Evolutionary conservation across 2,113 vertebrate species (phyloP).

Genomic region (Paralichthys olivaceus): DNA sequence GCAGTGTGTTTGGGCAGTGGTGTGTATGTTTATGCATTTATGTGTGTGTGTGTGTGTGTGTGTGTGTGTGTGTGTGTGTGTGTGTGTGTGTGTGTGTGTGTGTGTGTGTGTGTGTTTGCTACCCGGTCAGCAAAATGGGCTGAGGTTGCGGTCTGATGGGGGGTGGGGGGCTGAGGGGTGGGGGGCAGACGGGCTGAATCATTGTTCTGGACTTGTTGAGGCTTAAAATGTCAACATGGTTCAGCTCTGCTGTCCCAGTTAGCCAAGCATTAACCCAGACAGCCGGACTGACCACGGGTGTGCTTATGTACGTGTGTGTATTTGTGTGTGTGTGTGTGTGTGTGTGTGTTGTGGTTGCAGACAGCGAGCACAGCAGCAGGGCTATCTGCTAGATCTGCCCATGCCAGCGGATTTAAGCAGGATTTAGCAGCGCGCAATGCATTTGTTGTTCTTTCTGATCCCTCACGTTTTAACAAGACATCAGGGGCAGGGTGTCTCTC

Average conservation of each 20-base stretch:
- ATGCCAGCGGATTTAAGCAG: constrained; percentile 81
- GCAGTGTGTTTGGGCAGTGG: constrained; percentile 62
- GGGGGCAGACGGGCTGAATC: constrained; percentile 73
- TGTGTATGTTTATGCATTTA: constrained; percentile 56
- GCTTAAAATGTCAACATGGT: constrained; percentile 83
- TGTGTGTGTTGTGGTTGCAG: constrained; percentile 63
- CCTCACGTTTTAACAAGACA: constrained; percentile 80
- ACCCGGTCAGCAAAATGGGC: constrained; percentile 70
- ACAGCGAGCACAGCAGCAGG: constrained; percentile 77
- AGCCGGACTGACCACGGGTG: constrained; percentile 79
- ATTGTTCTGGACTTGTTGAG: constrained; percentile 82
- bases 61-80: constrained; percentile 38
- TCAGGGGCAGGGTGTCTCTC: constrained; percentile 63
- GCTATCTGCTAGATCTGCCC: constrained; percentile 82
- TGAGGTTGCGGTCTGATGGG: constrained; percentile 74
- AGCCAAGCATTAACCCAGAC: constrained; percentile 83
- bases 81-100: constrained; percentile 45
- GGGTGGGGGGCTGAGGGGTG: constrained; percentile 29
- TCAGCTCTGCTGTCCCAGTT: constrained; percentile 82
- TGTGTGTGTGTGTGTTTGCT: constrained; percentile 41
- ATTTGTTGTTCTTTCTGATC: constrained; percentile 82
- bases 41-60: constrained; percentile 43
- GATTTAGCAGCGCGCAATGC: constrained; percentile 77
- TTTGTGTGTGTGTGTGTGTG: constrained; percentile 50
- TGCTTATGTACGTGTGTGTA: constrained; percentile 50